These are phyloP conservation scores for Fundulus diaphanus DNA, from an alignment of 2,797 vertebrate genomes.

Conservation along the genomic window DNA sequence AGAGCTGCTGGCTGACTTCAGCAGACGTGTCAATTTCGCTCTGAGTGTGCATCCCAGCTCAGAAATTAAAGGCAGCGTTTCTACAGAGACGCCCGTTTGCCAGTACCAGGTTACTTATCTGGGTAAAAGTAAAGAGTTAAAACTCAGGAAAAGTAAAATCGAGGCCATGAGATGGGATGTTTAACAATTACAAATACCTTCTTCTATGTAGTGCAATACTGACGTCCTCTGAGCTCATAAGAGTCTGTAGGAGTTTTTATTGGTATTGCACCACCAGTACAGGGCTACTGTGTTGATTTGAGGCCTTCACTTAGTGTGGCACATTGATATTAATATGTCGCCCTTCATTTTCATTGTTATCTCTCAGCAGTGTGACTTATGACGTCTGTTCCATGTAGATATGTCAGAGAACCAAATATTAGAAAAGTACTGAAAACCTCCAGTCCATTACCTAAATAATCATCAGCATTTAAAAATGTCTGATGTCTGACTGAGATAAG, in stretches of 20 bases:
- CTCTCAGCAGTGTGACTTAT: background rate
- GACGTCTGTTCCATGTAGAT: background rate
- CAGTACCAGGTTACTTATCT: slow-evolving; percentile 11
- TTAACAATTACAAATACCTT: background rate
- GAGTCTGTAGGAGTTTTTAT: background rate
- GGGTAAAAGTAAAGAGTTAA: background rate
- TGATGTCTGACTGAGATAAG: background rate
- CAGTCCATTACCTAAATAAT: background rate
- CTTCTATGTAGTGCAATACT: background rate
- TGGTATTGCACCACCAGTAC: background rate
- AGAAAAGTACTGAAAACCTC: too few species aligned
- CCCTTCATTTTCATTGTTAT: background rate
- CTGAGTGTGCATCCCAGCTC: background rate
- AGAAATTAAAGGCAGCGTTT: slow-evolving; percentile 3
- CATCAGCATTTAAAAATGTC: background rate
- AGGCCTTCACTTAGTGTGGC: background rate
- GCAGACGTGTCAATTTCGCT: slow-evolving; percentile 8
- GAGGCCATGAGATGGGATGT: slow-evolving; percentile 2
- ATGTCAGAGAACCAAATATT: background rate
- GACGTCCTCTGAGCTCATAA: background rate
- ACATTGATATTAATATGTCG: background rate
- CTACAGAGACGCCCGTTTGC: background rate
- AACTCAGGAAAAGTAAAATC: slow-evolving; percentile 5
- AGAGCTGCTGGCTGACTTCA: slow-evolving; percentile 21
- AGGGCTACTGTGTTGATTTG: background rate